Evolutionary conservation across 2,888 invertebrate species (phyloP).

Genomic region (Octonoba sinensis): DNA sequence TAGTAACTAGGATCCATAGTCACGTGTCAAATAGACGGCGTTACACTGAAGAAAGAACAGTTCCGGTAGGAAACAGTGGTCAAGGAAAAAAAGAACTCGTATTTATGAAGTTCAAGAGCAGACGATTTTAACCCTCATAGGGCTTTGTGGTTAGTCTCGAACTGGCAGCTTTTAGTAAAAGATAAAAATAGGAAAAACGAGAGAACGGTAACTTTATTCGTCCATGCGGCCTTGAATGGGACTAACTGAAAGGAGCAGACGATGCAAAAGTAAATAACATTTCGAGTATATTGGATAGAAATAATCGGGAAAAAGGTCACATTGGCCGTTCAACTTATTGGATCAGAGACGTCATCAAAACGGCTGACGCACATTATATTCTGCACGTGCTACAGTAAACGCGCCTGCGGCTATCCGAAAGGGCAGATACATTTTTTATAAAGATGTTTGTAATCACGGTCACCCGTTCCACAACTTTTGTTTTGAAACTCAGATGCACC

Average conservation of each 20-base stretch:
- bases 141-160: no score
- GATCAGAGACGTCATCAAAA: constrained; percentile 37
- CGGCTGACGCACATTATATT: constrained; percentile 29
- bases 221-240: constrained; percentile 31
- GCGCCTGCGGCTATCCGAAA: constrained; percentile 4
- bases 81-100: no score
- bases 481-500: neutral
- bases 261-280: constrained; percentile 53
- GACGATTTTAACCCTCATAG: no score
- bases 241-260: constrained; percentile 28
- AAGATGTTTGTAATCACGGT: neutral
- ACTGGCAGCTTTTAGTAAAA: neutral
- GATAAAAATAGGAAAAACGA: constrained; percentile 24
- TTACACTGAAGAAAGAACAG: no score
- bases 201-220: constrained; percentile 10
- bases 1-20: constrained; percentile 33
- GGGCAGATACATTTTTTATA: neutral
- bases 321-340: constrained; percentile 53
- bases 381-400: constrained; percentile 18
- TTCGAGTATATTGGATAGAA: constrained; percentile 39
- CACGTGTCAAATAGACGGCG: no score
- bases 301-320: constrained; percentile 56
- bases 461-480: no score
- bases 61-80: no score
- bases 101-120: no score